Evolutionary conservation across 2,888 invertebrate species (phyloP), one percentile per base, ranked within the genome.

Genomic region (Formica aserva): DNA sequence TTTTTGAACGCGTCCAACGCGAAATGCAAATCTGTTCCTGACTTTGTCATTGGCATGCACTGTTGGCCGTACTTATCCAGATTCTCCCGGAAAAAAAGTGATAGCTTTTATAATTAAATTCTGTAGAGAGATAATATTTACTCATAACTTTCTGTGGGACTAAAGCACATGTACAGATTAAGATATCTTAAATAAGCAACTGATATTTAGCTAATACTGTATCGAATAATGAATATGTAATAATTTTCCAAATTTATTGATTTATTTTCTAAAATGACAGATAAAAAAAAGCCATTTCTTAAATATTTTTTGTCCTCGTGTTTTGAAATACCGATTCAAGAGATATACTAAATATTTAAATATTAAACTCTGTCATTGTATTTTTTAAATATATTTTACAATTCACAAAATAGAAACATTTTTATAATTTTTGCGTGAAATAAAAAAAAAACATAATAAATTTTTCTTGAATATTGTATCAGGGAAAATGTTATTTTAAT

Each of bases 21-120:
- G 80, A 67, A 67, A 88, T 55, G 76, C 60, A 66, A 87, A 89
- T 87, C 89, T 89, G 88, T 55, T 82, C 32, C 60, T 83, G 89
- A 88, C 89, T 85, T 88, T 88, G 85, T 88, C 88, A 83, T 80
- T 63, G 72, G n/a, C 2, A 35, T 29, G 38, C 35, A 9, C 26
- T 55, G n/a, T 52, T 32, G 76, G 45, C 29, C 15, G 52, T 13
- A 52, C 32, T 32, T 72, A 22, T 11, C 15, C 1, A 11, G 13
- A 60, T 41, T 41, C 32, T 13, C 35, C 45, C 26, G 41, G 11
- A 5, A 45, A 32, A 32, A 6, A 32, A 26, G 18, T 29, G 41
- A 77, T 55, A 41, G 55, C 66, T 80, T 72, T 80, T 18, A 80
- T 80, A 60, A 71, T 60, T 71, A 0, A 72, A 60, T 0, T 29